Evolutionary conservation across 2,113 vertebrate genomes (phyloP).

Genomic region (Galbula dea): DNA sequence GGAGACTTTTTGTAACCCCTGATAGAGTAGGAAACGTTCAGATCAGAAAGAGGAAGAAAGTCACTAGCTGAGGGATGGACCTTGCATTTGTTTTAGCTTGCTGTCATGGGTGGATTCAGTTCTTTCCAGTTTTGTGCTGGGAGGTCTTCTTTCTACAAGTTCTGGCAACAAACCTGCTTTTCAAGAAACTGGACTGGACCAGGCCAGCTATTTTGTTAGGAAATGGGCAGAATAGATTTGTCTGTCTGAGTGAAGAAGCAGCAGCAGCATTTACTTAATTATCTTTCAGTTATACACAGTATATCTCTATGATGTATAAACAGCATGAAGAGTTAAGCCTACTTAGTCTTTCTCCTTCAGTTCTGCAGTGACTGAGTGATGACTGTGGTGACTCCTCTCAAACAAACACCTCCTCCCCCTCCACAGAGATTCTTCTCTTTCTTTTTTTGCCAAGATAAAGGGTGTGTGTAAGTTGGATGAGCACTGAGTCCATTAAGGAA

Average conservation of each 20-base stretch:
- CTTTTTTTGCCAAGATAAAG: constrained; percentile 57
- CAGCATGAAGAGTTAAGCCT: constrained; percentile 30
- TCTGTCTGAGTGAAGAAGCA: neutral
- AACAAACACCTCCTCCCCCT: constrained; percentile 46
- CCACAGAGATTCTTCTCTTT: constrained; percentile 19
- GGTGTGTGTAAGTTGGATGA: constrained; percentile 25
- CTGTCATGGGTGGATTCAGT: neutral
- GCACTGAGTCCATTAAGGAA: neutral
- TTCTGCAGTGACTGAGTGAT: constrained; percentile 24
- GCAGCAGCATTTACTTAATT: neutral
- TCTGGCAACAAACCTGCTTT: neutral
- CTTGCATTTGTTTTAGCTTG: neutral
- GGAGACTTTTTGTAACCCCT: neutral
- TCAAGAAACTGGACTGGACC: neutral
- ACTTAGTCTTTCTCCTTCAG: neutral
- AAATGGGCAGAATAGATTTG: neutral
- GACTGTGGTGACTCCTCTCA: constrained; percentile 30
- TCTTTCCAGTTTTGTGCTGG: neutral
- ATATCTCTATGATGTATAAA: neutral
- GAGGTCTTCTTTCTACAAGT: neutral
- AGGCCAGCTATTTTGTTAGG: neutral
- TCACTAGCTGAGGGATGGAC: neutral
- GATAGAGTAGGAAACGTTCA: neutral
- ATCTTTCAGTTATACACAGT: neutral
- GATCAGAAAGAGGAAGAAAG: neutral